Base-by-base conservation (phyloP, 2,113 vertebrate species). In the Eulemur macaco region DNA sequence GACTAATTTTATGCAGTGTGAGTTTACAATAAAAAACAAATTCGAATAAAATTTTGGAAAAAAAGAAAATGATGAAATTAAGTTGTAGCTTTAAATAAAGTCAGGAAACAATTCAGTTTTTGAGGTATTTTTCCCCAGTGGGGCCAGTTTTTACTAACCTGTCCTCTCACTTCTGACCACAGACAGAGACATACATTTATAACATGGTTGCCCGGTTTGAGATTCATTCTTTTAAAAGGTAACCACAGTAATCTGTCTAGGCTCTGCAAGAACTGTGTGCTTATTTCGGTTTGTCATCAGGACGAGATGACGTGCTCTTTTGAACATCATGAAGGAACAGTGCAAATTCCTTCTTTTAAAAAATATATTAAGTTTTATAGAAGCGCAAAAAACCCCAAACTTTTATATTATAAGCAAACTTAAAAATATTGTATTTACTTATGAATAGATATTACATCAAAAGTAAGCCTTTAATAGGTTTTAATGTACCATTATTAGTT, bases 381-480 rank as follows among this genome's bases (percentile, higher is more conserved):
- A 86, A 89, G 47, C 27, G 42, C 11, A 39, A 12, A 90, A 64
- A 45, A 86, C 42, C 6, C n/a, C n/a, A 77, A 1, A 66, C 12
- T 89, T 90, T 89, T 69, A 87, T 54, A 37, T 71, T 89, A 69
- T 74, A 64, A 92, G 20, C 60, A 80, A 84, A 69, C 20, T 86
- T 81, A 54, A 63, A 68, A 66, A 18, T 25, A 85, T 87, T 39
- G n/a, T 47, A 39, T 86, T 81, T 93, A 42, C 18, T 86, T 90
- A 21, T 42, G 50, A 66, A 42, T 77, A 56, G 9, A 54, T 58
- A 94, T 45, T 92, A 78, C 92, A 58, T 91, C 58, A 80, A 47
- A 95, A 86, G 31, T 50, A 81, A 87, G 42, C 68, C 47, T 56
- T 86, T 93, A 89, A 39, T 66, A 66, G 42, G 42, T 92, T 77